Conservation (phyloP, 1,140 invertebrate species). For the Drosophila funebris region DNA sequence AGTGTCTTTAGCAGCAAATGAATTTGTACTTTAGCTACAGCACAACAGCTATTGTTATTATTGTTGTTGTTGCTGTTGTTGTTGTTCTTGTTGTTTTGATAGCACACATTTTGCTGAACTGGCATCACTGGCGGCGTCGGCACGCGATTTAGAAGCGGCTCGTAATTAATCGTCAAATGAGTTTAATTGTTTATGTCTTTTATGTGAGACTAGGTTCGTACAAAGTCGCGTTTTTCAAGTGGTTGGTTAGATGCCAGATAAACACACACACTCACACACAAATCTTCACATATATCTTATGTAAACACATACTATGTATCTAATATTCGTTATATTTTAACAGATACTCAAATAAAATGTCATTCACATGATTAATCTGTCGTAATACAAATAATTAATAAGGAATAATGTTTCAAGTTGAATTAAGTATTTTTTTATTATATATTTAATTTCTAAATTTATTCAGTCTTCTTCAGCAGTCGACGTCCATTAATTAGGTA, state of each 20-base stretch:
- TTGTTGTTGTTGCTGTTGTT: slow-evolving; percentile 11
- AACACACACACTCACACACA: background rate
- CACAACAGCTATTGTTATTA: slow-evolving; percentile 33
- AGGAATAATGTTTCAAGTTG: too few species aligned
- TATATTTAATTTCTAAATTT: too few species aligned
- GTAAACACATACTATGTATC: background rate
- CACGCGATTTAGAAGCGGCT: slow-evolving; percentile 73
- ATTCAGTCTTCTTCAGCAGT: too few species aligned
- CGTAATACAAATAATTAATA: too few species aligned
- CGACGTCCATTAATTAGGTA: too few species aligned
- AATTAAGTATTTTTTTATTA: too few species aligned
- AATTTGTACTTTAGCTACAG: slow-evolving; percentile 37
- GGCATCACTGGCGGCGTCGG: slow-evolving; percentile 38
- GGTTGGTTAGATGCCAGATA: slow-evolving; percentile 47
- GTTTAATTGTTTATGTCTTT: slow-evolving; percentile 80
- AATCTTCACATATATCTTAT: background rate
- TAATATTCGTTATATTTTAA: background rate
- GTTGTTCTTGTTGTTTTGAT: slow-evolving; percentile 64
- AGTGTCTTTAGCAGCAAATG: slow-evolving; percentile 36
- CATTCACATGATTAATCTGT: too few species aligned
- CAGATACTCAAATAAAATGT: too few species aligned
- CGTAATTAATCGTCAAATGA: slow-evolving; percentile 81
- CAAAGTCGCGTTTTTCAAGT: slow-evolving; percentile 60
- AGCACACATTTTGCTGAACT: slow-evolving; percentile 71
- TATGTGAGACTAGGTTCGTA: slow-evolving; percentile 49